Base-by-base conservation (phyloP, 2,797 vertebrate genomes). In the Nasua narica region DNA sequence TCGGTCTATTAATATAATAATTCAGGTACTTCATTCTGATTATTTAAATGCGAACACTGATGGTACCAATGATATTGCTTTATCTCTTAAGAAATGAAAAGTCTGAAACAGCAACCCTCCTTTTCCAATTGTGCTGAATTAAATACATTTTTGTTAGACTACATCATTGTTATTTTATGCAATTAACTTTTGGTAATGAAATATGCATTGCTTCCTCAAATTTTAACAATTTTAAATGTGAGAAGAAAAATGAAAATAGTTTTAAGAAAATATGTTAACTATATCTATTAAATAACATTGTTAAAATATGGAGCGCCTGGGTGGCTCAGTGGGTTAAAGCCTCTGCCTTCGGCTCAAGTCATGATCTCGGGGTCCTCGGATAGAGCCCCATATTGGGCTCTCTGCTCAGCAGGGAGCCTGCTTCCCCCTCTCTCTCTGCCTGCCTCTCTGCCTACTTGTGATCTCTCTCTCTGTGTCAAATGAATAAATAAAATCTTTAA, bases 111-210 rank as follows among this genome's bases (percentile, higher is more conserved):
- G 70, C 32, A 77, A 3, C 32, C 85, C 48, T 27, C 29, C 70
- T 91, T 69, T 69, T 69, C 76, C 37, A 43, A 7, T 70, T 81
- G 13, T n/a, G 46, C 0, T 93, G 43, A 60, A 43, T 94, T 60
- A 85, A 48, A 56, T 87, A 27, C 18, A 65, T 58, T 95, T 97
- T 82, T 87, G 40, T 93, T 67, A 81, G 88, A 95, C 3, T 35
- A 4, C 2, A 48, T 48, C 18, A 65, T 1, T 18, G 70, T 48
- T 70, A 82, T 62, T 60, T 90, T 83, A 50, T 8, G 21, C 11
- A 78, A 77, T 78, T 83, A 81, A 43, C 37, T 69, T 85, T 56
- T 87, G 46, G 62, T 69, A 37, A 91, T 69, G 8, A 56, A 82
- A 72, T 85, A 50, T 52, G 21, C 15, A n/a, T 40, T 70, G 50